Evolutionary conservation across 2,797 vertebrate species (phyloP).

Genomic region (Decapterus maruadsi): DNA sequence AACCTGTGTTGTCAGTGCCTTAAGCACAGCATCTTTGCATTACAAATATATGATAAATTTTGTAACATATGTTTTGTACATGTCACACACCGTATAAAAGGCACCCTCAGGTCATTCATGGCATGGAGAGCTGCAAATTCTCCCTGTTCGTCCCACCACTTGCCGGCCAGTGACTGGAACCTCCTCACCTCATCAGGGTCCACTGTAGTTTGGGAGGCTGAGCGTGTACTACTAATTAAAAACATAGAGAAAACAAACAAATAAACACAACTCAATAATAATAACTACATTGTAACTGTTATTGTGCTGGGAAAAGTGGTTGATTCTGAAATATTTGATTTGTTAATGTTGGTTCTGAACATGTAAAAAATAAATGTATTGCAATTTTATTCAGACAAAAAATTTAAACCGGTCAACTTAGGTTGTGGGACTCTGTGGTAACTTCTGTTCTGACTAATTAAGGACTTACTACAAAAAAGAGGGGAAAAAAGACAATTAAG

Average conservation of each 20-base stretch:
- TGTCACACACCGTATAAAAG: conserved; percentile 92
- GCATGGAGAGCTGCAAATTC: conserved; percentile 92
- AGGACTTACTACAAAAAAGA: no score
- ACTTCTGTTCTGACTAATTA: no score
- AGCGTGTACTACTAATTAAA: conserved; percentile 39
- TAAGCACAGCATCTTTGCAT: background rate
- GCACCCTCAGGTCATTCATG: conserved; percentile 96
- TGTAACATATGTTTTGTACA: background rate
- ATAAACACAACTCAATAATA: background rate
- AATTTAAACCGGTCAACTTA: no score
- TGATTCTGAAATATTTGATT: background rate
- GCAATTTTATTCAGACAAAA: no score
- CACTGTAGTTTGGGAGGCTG: conserved; percentile 85
- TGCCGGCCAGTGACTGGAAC: conserved; percentile 90
- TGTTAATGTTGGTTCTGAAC: no score
- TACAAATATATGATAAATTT: background rate
- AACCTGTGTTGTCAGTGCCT: background rate
- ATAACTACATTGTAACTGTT: background rate
- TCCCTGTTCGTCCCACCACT: conserved; percentile 97
- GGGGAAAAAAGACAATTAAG: no score
- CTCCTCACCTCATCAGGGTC: conserved; percentile 90
- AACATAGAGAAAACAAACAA: background rate
- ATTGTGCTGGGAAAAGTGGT: background rate
- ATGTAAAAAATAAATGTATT: no score
- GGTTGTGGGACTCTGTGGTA: no score